These are phyloP conservation scores for Colostygia pectinataria DNA, from an alignment of 2,888 invertebrate genomes.

Conservation along the genomic window DNA sequence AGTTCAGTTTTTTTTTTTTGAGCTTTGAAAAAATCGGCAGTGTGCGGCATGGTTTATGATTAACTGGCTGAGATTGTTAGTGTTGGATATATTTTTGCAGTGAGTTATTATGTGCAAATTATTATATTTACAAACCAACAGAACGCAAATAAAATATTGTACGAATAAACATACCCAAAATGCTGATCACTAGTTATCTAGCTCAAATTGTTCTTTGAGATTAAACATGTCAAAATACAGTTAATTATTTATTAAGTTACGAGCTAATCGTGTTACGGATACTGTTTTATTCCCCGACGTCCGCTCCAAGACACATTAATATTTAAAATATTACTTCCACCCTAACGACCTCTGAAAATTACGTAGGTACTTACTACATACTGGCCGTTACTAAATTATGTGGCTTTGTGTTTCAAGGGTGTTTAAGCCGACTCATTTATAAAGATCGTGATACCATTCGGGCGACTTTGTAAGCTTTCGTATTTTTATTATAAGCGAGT, in stretches of 20 bases:
- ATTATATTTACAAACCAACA: too few relatives aligned
- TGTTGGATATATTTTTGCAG: too few relatives aligned
- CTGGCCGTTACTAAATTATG: conserved; percentile 31
- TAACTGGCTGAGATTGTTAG: too few relatives aligned
- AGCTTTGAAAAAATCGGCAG: too few relatives aligned
- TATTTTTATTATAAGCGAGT: conserved; percentile 21
- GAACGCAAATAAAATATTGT: too few relatives aligned
- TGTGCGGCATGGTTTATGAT: too few relatives aligned
- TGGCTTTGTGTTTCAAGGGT: conserved; percentile 31
- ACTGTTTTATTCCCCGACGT: background rate
- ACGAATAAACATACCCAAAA: too few relatives aligned
- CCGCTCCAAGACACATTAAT: conserved; percentile 2
- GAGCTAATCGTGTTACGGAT: background rate
- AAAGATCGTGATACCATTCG: conserved; percentile 27
- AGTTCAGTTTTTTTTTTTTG: too few relatives aligned
- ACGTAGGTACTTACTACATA: conserved; percentile 16
- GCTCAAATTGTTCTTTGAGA: background rate
- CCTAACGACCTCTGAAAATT: conserved; percentile 28
- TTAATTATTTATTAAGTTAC: too few relatives aligned
- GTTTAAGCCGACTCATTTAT: conserved; percentile 35
- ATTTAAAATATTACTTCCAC: conserved; percentile 4
- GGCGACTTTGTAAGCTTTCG: conserved; percentile 28
- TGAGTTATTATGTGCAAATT: too few relatives aligned
- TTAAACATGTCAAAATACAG: background rate
- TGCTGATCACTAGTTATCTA: too few relatives aligned